Base-by-base conservation (phyloP, 1,140 invertebrate species). In the Thaumetopoea pityocampa region DNA sequence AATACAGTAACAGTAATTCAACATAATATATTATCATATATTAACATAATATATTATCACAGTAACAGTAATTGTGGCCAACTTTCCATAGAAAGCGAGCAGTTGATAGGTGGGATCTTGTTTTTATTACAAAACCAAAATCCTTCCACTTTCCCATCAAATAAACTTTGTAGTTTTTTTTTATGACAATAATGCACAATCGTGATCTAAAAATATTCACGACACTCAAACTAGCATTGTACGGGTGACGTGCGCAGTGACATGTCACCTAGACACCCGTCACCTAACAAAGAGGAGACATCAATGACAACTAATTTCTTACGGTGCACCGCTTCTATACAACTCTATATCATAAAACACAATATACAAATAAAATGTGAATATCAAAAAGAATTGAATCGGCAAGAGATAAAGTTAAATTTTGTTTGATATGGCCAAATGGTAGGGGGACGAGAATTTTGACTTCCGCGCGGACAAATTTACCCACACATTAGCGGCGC, bases 401-500 rank as follows among this genome's bases (percentile, higher is more conserved):
- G 3, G 1, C 9, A 2, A 9, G 1, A 0, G 1, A 32, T 55
- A 63, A 46, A 23, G 37, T 43, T 17, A 4, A 26, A 8, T 43
- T 44, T 60, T 24, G 3, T n/a, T 3, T 35, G 17, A 18, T 14
- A n/a, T 5, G 4, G 16, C 5, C 5, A 2, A 27, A n/a, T 30
- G 27, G 6, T 54, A 59, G 53, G 61, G 59, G 64, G 51, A 55
- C 42, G 54, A 61, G 50, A 54, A 53, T 67, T 74, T 68, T 70
- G 65, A 72, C 64, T 80, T 74, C 66, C 66, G 76, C 67, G 51
- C 61, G 53, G 57, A 67, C 62, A 71, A 63, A 65, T 46, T 62
- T 71, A 72, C 69, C 74, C 71, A 70, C 67, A 79, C 71, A 79
- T 79, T 79, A 79, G 74, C 62, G 72, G 65, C 66, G 50, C 45